Percentiles rank a stretch among this genome's conserved stretches.
Evolutionary conservation across 2,797 vertebrate genomes (phyloP).

Genomic region (Propithecus perrieri): DNA sequence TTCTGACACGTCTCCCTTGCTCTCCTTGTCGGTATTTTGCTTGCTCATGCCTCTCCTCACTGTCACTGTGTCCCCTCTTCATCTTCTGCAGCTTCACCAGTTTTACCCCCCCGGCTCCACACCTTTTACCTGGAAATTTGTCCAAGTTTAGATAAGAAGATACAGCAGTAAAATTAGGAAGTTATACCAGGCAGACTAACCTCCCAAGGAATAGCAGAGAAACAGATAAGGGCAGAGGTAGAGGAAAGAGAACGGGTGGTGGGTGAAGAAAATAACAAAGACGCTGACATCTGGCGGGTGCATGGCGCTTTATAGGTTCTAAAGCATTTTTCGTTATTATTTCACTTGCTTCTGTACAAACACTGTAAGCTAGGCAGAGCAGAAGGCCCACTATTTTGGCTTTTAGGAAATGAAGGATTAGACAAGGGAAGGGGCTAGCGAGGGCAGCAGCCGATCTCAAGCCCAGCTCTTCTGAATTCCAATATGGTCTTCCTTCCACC

Average conservation of each 20-base stretch:
- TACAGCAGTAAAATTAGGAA: background rate
- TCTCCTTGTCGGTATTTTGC: background rate
- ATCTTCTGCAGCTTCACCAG: background rate
- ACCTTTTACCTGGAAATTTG: background rate
- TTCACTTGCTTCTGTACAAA: constrained; percentile 34
- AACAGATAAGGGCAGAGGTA: background rate
- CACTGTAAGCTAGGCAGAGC: constrained; percentile 53
- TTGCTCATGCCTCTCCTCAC: background rate
- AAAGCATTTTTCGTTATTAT: background rate
- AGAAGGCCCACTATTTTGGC: constrained; percentile 37
- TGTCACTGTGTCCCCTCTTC: background rate
- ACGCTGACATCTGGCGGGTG: accelerated
- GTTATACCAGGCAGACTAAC: background rate
- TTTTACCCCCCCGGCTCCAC: background rate
- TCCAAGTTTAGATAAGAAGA: background rate
- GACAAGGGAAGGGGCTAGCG: constrained; percentile 21
- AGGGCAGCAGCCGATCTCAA: constrained; percentile 26
- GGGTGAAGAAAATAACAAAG: no score
- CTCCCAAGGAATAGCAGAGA: background rate
- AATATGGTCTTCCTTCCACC: accelerated
- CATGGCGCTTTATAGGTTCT: background rate
- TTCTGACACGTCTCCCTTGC: background rate
- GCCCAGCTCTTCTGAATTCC: background rate
- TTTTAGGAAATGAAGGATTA: constrained; percentile 73
- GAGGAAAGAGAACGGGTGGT: background rate